Evolutionary conservation across 2,888 invertebrate species (phyloP).

Genomic region (Notodonta dromedarius): DNA sequence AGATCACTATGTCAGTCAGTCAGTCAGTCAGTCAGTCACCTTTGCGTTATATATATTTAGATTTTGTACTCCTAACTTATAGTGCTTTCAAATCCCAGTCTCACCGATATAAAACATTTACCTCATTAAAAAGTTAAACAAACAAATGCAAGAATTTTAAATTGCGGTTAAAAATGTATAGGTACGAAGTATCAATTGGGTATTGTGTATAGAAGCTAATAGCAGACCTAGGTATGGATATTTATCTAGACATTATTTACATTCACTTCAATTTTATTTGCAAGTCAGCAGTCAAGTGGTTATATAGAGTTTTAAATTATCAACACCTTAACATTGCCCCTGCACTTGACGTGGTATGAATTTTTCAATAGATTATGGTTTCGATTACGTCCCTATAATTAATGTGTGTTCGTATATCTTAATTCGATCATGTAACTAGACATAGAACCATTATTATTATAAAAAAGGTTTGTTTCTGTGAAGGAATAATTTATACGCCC

Average conservation of each 20-base stretch:
- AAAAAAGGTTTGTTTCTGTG: conserved; percentile 30
- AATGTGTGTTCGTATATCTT: conserved; percentile 25
- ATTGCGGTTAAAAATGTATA: too few relatives aligned
- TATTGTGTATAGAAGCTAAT: conserved; percentile 4
- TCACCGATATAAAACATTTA: too few relatives aligned
- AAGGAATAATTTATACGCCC: conserved; percentile 36
- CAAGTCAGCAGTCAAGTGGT: background rate
- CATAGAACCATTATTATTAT: conserved; percentile 39
- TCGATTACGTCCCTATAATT: conserved; percentile 9
- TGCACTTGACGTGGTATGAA: background rate
- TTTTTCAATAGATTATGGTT: conserved; percentile 5
- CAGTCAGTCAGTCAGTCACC: too few relatives aligned
- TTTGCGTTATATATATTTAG: too few relatives aligned
- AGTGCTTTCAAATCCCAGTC: too few relatives aligned
- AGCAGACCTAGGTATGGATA: background rate
- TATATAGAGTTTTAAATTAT: background rate
- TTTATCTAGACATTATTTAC: conserved; percentile 2
- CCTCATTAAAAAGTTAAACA: too few relatives aligned
- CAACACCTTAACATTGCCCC: background rate
- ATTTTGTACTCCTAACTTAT: too few relatives aligned
- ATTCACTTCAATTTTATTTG: background rate
- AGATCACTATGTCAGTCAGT: too few relatives aligned
- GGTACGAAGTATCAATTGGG: background rate
- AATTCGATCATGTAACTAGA: conserved; percentile 28
- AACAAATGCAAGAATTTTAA: too few relatives aligned